Conservation (phyloP, 2,797 vertebrate genomes). For the Megaceryle alcyon region DNA sequence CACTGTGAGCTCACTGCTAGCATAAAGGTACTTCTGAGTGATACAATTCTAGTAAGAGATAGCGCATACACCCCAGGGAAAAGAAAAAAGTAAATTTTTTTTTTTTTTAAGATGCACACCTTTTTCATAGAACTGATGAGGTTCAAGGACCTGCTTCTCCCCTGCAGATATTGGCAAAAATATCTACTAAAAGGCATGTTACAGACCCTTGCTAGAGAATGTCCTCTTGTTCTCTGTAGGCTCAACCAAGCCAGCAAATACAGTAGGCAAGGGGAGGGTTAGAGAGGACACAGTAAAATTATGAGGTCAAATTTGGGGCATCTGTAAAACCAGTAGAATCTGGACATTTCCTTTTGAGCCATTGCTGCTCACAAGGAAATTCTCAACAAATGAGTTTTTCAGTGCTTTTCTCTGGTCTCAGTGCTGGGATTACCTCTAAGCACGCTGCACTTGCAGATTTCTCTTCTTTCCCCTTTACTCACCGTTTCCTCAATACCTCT, state of each 20-base stretch:
- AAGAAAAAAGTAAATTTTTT: not conserved
- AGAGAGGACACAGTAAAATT: not conserved
- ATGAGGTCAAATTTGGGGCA: not conserved
- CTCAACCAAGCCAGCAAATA: not conserved
- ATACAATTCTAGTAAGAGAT: not conserved
- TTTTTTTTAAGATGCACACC: not conserved
- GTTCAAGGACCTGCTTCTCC: not conserved
- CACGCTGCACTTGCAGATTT: not conserved
- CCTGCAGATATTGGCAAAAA: not conserved
- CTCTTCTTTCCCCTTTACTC: not conserved
- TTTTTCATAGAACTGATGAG: not conserved
- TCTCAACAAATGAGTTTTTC: not conserved
- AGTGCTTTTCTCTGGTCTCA: not conserved
- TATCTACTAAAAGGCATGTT: not conserved
- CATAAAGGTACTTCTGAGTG: not conserved
- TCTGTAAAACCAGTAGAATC: not conserved
- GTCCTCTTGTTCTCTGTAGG: not conserved
- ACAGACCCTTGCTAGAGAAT: not conserved
- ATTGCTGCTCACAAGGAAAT: not conserved
- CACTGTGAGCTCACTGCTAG: not conserved
- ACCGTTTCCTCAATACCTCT: fast-evolving
- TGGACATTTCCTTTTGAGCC: not conserved
- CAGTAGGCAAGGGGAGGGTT: not conserved
- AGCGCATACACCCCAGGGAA: not conserved
- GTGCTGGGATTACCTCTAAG: not conserved